Evolutionary conservation across 2,113 vertebrate genomes (phyloP).

Genomic region (Grus americana): DNA sequence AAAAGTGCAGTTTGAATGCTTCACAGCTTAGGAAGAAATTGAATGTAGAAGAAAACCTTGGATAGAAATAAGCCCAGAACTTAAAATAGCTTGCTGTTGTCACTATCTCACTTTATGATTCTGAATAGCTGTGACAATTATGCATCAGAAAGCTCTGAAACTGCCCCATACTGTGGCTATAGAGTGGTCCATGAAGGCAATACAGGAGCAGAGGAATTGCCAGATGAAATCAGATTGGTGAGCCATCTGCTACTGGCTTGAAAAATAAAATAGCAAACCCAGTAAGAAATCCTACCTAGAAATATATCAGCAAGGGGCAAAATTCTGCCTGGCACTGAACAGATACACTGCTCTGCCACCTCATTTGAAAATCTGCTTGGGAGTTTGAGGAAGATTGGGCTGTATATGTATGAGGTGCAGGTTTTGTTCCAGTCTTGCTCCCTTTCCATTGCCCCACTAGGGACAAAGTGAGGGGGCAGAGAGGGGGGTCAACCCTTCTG

Average conservation of each 20-base stretch:
- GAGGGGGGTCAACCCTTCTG: fast-evolving
- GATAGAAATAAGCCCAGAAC: conserved; percentile 75
- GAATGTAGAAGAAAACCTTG: conserved; percentile 73
- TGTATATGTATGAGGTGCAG: not conserved
- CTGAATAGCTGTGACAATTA: conserved; percentile 45
- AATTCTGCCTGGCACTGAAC: not conserved
- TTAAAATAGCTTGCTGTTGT: conserved; percentile 70
- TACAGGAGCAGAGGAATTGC: not conserved
- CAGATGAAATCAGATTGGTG: conserved; percentile 12
- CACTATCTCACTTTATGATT: conserved; percentile 45
- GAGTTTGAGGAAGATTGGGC: not conserved
- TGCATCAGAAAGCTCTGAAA: conserved; percentile 35
- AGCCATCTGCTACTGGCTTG: conserved; percentile 35
- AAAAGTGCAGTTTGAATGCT: conserved; percentile 76
- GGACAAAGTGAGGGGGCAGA: not conserved
- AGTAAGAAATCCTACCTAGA: not conserved
- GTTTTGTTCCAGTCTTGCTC: not conserved
- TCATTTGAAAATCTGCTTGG: not conserved
- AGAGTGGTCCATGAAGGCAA: not conserved
- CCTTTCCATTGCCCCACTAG: not conserved
- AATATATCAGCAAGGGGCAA: not conserved
- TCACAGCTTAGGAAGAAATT: conserved; percentile 74
- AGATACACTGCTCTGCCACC: not conserved
- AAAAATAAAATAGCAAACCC: not conserved
- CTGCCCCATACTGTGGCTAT: conserved; percentile 38